Conservation (phyloP, 2,797 vertebrate genomes). For the Platyrinchus mystaceus region DNA sequence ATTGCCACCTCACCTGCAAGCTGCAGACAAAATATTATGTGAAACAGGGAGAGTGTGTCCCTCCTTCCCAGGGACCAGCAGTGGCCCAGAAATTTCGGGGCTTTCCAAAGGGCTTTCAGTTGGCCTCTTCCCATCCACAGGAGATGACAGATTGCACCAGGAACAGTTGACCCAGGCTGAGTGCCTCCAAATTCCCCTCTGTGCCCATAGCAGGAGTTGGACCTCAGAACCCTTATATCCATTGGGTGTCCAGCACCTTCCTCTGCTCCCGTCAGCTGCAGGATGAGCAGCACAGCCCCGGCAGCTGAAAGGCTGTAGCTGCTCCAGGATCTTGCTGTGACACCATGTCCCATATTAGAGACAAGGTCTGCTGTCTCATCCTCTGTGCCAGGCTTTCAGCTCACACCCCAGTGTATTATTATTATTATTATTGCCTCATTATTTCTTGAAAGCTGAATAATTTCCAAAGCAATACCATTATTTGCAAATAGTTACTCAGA, state of each 20-base stretch:
- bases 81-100: neutral
- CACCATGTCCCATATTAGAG: neutral
- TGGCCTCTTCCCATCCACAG: neutral
- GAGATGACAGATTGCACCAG: neutral
- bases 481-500: neutral
- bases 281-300: neutral
- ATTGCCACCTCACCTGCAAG: neutral
- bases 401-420: neutral
- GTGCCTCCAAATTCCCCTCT: neutral
- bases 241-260: neutral
- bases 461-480: neutral
- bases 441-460: neutral
- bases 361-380: neutral
- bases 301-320: neutral
- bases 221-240: neutral
- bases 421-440: neutral
- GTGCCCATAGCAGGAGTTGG: fast-evolving
- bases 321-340: neutral
- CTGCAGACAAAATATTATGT: fast-evolving
- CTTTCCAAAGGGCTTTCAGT: neutral
- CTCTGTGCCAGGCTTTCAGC: conserved; percentile 21
- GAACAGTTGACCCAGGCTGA: neutral
- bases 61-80: neutral
- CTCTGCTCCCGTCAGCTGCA: fast-evolving
- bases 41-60: neutral